These are phyloP conservation scores for Esox lucius DNA, from an alignment of 2,797 vertebrate genomes.

Conservation along the genomic window DNA sequence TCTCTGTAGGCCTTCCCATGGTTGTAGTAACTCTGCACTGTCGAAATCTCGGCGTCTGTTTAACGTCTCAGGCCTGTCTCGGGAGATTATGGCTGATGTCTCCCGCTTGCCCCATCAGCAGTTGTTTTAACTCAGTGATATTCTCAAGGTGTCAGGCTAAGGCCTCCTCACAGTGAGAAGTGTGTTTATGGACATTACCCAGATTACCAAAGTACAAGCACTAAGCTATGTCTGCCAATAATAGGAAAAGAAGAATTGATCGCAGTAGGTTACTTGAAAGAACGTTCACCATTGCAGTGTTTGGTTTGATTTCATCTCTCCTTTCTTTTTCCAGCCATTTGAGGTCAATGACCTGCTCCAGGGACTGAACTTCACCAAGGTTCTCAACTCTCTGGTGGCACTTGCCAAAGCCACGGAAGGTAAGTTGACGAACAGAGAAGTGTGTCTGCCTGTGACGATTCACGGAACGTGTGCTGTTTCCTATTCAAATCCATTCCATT, in stretches of 20 bases:
- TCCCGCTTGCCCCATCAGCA: background rate
- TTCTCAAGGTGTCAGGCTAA: background rate
- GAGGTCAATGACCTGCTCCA: slow-evolving; percentile 94
- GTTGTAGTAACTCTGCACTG: background rate
- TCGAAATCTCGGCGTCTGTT: background rate
- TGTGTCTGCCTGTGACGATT: background rate
- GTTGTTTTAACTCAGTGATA: background rate
- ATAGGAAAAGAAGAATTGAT: background rate
- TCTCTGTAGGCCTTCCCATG: background rate
- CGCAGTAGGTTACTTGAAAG: background rate
- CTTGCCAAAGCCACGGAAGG: slow-evolving; percentile 97
- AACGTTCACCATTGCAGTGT: background rate
- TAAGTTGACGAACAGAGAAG: slow-evolving; percentile 50
- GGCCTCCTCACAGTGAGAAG: background rate
- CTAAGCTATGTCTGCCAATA: background rate
- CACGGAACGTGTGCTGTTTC: background rate
- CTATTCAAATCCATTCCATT: background rate
- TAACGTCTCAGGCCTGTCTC: background rate
- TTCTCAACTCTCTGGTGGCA: slow-evolving; percentile 88
- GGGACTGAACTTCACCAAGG: slow-evolving; percentile 93
- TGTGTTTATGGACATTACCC: background rate
- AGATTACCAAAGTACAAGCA: background rate
- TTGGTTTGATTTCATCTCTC: background rate
- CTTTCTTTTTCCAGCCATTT: slow-evolving; percentile 78
- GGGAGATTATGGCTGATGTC: background rate